Percentiles rank a stretch among this genome's conserved stretches.
phyloP scores from a whole-genome alignment of 2,113 vertebrate species.

The Mungos mungo region DNA sequence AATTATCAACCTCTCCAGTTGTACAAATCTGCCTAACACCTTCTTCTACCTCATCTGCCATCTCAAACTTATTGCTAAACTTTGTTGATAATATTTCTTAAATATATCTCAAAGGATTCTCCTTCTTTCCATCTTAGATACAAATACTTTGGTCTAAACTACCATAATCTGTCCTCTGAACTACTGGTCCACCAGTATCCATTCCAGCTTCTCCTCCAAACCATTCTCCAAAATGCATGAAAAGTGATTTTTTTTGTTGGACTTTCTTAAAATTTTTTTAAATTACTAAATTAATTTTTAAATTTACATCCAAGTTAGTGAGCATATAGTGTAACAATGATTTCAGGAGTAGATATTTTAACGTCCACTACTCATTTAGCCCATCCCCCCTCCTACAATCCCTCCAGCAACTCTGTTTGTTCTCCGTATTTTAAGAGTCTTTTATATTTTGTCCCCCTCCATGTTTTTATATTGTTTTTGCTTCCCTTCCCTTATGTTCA shows the following conservation, averaged over 20 bases:
- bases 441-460: too few relatives aligned
- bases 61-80: not conserved
- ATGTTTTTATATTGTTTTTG: too few relatives aligned
- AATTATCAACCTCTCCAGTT: not conserved
- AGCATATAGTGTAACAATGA: too few relatives aligned
- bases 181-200: not conserved
- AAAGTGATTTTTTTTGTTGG: not conserved
- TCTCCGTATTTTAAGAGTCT: too few relatives aligned
- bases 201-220: constrained; percentile 1
- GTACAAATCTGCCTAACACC: not conserved
- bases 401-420: too few relatives aligned
- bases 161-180: not conserved
- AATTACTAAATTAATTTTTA: too few relatives aligned
- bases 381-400: too few relatives aligned
- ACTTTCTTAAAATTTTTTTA: too few relatives aligned
- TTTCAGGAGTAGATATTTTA: too few relatives aligned
- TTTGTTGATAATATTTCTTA: not conserved
- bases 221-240: not conserved
- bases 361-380: too few relatives aligned
- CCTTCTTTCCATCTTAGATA: not conserved
- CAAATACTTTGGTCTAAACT: not conserved
- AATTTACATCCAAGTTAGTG: too few relatives aligned
- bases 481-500: too few relatives aligned
- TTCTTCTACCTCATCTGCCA: not conserved
- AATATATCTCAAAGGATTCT: not conserved